Evolutionary conservation across 2,888 invertebrate species (phyloP), one percentile per base, ranked within the genome.

Genomic region (Eulithis testata): DNA sequence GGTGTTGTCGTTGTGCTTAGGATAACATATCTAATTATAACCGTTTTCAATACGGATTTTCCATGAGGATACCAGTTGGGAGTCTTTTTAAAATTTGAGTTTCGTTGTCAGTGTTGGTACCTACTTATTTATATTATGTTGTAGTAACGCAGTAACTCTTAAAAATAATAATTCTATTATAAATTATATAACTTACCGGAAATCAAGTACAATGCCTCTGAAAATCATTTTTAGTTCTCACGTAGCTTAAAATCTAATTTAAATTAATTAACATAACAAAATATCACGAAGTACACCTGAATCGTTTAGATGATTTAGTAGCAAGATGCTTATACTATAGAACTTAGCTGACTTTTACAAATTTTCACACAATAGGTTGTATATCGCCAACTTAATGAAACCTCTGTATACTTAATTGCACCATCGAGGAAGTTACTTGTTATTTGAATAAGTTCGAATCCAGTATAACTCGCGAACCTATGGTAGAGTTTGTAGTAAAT

Each of bases 241-340:
- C 79, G 80, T 72, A 74, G 76, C 79, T 78, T 70, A 75, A 76
- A 79, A 75, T 66, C 65, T 70, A 62, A 82, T 82, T 82, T 80
- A 79, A 81, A 81, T 81, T 78, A 77, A 82, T 82, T 82, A 78
- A 72, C 81, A 81, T 82, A 76, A 77, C 78, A 76, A 78, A 76
- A 74, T 76, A 75, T 71, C 68, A 71, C 69, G 72, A 44, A 57
- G 36, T 36, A 6, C 51, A 21, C 55, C 31, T 9, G 9, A 27
- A 14, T 7, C 8, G 12, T 5, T 59, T 11, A 9, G 31, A 12
- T n/a, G n/a, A n/a, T n/a, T n/a, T n/a, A n/a, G n/a, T n/a, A n/a
- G n/a, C n/a, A n/a, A n/a, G n/a, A n/a, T n/a, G n/a, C n/a, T n/a
- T n/a, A n/a, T n/a, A n/a, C n/a, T n/a, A n/a, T n/a, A n/a, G n/a